These are phyloP conservation scores for Ancistrus triradiatus DNA, from an alignment of 2,113 vertebrate species.

Conservation along the genomic window DNA sequence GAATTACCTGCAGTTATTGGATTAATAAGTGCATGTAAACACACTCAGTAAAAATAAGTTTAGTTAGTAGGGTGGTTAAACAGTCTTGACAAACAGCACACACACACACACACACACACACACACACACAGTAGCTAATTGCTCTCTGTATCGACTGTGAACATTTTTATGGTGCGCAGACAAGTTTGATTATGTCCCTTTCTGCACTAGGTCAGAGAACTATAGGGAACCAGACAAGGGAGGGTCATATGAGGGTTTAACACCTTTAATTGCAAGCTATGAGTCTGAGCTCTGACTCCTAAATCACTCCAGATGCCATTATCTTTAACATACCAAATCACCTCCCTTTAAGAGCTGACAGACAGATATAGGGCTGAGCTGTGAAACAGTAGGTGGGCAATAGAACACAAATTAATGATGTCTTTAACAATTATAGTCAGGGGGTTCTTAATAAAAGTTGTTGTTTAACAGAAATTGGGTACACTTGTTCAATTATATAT, in stretches of 20 bases:
- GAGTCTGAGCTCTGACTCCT: background rate
- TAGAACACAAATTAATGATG: too few relatives aligned
- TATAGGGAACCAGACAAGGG: conserved; percentile 5
- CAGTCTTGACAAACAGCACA: too few relatives aligned
- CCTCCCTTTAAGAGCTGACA: background rate
- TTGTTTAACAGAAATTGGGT: too few relatives aligned
- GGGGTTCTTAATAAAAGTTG: too few relatives aligned
- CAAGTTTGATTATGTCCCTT: conserved; percentile 3
- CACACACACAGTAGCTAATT: conserved; percentile 46
- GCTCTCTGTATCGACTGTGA: conserved; percentile 41
- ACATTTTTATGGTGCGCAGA: conserved; percentile 33
- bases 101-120: conserved; percentile 12
- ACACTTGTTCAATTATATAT: too few relatives aligned
- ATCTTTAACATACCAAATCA: conserved; percentile 40
- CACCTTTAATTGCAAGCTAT: background rate
- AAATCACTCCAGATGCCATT: background rate
- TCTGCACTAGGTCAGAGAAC: background rate
- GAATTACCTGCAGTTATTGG: too few relatives aligned
- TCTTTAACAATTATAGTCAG: too few relatives aligned
- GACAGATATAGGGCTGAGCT: too few relatives aligned
- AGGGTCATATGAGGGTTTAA: background rate
- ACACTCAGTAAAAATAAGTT: too few relatives aligned
- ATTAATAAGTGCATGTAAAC: too few relatives aligned
- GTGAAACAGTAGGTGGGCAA: too few relatives aligned
- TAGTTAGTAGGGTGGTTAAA: too few relatives aligned